Percentiles rank a stretch among this genome's conserved stretches.
Conservation (phyloP, 2,888 invertebrate genomes). For the Cactoblastis cactorum region DNA sequence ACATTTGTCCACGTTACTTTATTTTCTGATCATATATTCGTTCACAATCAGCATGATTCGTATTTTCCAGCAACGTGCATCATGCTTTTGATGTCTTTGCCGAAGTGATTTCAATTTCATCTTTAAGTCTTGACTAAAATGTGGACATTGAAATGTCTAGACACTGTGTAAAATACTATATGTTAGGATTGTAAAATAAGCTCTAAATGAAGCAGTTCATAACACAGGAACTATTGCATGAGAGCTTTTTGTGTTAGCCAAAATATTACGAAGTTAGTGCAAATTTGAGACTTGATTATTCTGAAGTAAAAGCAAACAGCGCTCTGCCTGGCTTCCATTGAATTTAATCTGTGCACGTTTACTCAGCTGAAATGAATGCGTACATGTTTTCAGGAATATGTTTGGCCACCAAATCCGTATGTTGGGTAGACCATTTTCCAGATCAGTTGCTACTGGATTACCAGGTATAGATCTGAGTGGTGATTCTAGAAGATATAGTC, state of each 20-base stretch:
- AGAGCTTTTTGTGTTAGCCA: constrained; percentile 72
- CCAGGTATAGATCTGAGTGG: constrained; percentile 72
- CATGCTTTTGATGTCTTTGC: constrained; percentile 78
- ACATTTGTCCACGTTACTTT: constrained; percentile 47
- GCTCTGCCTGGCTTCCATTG: constrained; percentile 62
- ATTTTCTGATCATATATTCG: constrained; percentile 44
- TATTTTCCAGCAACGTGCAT: constrained; percentile 67
- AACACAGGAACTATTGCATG: constrained; percentile 58
- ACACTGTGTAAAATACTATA: constrained; percentile 29
- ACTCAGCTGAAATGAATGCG: background rate
- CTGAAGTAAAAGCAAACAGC: constrained; percentile 36
- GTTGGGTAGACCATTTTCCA: constrained; percentile 82
- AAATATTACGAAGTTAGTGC: constrained; percentile 41
- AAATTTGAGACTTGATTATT: constrained; percentile 35
- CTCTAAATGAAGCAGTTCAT: constrained; percentile 31
- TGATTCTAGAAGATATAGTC: constrained; percentile 78
- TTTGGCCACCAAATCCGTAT: constrained; percentile 82
- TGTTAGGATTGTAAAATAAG: constrained; percentile 24
- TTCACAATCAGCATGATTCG: constrained; percentile 67
- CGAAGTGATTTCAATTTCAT: constrained; percentile 40
- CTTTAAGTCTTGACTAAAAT: constrained; percentile 33
- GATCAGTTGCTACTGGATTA: constrained; percentile 81
- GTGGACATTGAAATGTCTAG: constrained; percentile 29
- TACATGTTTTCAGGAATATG: constrained; percentile 75
- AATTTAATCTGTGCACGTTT: constrained; percentile 18